A percentile compares a stretch with the other conserved stretches of the same genome.
These are phyloP conservation scores for Pseudopodoces humilis DNA, from an alignment of 2,113 vertebrate species.

Conservation along the genomic window DNA sequence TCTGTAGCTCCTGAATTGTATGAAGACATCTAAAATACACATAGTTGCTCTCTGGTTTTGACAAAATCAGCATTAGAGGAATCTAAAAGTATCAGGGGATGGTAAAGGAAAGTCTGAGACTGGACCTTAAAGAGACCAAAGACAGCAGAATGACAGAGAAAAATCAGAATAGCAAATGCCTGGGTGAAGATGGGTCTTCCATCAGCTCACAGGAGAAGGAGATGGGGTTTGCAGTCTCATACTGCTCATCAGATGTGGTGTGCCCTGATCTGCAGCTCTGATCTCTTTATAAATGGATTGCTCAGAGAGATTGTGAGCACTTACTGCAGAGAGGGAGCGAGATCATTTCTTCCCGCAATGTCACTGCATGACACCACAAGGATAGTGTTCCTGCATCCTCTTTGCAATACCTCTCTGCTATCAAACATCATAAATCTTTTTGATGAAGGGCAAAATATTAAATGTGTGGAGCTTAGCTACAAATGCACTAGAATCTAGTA, in stretches of 20 bases:
- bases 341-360: neutral
- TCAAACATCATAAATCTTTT: neutral
- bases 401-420: neutral
- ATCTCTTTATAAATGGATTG: neutral
- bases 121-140: neutral
- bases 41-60: neutral
- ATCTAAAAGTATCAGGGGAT: neutral
- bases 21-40: neutral
- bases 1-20: neutral
- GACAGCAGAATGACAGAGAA: neutral
- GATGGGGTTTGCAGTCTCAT: neutral
- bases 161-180: neutral
- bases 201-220: neutral
- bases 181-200: neutral
- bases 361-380: neutral
- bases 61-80: neutral
- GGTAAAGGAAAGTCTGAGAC: neutral
- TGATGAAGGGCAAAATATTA: neutral
- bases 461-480: neutral
- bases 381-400: neutral
- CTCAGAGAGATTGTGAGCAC: neutral
- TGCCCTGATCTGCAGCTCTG: neutral
- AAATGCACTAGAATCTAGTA: too few relatives aligned
- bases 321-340: neutral
- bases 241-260: rapidly evolving